Base-by-base conservation (phyloP, 2,113 vertebrate species). In the Gallinago undulata region DNA sequence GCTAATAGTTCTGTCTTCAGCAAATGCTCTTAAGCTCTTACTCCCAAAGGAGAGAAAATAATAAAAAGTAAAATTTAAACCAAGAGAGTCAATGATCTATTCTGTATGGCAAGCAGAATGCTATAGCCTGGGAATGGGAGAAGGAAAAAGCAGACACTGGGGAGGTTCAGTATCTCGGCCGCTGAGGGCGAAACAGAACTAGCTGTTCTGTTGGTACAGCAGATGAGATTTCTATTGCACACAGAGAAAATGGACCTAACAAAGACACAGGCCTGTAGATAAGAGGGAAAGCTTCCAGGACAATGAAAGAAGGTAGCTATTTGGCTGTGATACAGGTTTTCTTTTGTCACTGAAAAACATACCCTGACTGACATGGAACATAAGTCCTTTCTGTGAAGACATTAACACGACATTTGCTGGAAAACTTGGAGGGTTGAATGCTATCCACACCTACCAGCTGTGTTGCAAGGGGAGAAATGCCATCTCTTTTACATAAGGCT, bases 361-460 rank as follows among this genome's bases (percentile, higher is more conserved):
- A 45, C 76, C 73, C 85, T 67, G 84, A 30, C 72, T 91, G 88
- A 83, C 6, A 13, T 21, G 50, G 92, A 78, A 68, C 68, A 9
- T 19, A 28, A 82, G 51, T 93, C 70, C 14, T 94, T 80, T 93
- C 84, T 73, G 92, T 35, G 50, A 59, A 90, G 76, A 76, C 63
- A 21, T 56, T 64, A 24, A 75, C 82, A 74, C 4, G 5, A 89
- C 76, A 90, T 95, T 83, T 83, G 69, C 75, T 93, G 89, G 86
- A 89, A 55, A 94, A 43, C 48, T 86, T 48, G 45, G 35, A 72
- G 67, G 6, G 23, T 9, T 97, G 93, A 98, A 97, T 97, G 91
- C 82, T 96, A 97, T 98, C 96, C 97, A 84, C 47, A 94, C 48
- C 68, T 95, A 81, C 88, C 97, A 98, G 97, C 93, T 90, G 33